A percentile compares a stretch with the other conserved stretches of the same genome.
phyloP scores from a whole-genome alignment of 2,113 vertebrate genomes.

The Oryzias javanicus region DNA sequence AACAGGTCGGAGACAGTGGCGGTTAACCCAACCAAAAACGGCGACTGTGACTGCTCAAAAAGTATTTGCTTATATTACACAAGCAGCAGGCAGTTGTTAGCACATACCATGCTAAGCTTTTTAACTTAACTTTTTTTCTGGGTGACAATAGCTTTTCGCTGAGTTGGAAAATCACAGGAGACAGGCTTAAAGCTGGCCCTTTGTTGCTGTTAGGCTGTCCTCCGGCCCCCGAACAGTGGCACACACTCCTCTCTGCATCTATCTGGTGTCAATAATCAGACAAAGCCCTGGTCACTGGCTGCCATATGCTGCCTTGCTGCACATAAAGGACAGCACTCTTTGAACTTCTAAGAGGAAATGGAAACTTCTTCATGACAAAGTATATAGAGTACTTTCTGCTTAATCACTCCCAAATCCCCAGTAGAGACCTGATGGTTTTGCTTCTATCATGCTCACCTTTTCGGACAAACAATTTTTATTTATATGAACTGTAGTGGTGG shows the following conservation, averaged over 20 bases:
- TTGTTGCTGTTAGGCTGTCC: slow-evolving; percentile 73
- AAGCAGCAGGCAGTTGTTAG: slow-evolving; percentile 70
- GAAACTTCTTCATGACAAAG: slow-evolving; percentile 49
- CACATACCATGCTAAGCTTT: slow-evolving; percentile 77
- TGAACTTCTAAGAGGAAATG: slow-evolving; percentile 58
- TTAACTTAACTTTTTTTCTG: slow-evolving; percentile 73
- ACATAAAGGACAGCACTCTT: slow-evolving; percentile 62
- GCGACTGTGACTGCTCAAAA: slow-evolving; percentile 68
- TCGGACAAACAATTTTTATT: neutral
- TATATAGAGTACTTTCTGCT: slow-evolving; percentile 15
- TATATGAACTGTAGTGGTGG: neutral
- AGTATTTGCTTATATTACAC: slow-evolving; percentile 73
- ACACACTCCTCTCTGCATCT: slow-evolving; percentile 66
- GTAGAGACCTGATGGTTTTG: neutral
- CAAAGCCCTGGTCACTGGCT: slow-evolving; percentile 70
- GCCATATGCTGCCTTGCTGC: slow-evolving; percentile 66
- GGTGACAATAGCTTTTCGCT: slow-evolving; percentile 75
- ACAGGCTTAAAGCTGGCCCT: slow-evolving; percentile 75
- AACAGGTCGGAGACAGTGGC: slow-evolving; percentile 22
- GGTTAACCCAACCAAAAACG: slow-evolving; percentile 48
- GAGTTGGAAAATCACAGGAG: slow-evolving; percentile 79
- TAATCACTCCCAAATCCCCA: neutral
- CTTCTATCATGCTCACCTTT: neutral
- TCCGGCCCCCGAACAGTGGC: slow-evolving; percentile 64
- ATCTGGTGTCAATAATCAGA: slow-evolving; percentile 74